A percentile compares a stretch with the other conserved stretches of the same genome.
Conservation (phyloP, 2,113 vertebrate genomes). For the Xerus inauris region DNA sequence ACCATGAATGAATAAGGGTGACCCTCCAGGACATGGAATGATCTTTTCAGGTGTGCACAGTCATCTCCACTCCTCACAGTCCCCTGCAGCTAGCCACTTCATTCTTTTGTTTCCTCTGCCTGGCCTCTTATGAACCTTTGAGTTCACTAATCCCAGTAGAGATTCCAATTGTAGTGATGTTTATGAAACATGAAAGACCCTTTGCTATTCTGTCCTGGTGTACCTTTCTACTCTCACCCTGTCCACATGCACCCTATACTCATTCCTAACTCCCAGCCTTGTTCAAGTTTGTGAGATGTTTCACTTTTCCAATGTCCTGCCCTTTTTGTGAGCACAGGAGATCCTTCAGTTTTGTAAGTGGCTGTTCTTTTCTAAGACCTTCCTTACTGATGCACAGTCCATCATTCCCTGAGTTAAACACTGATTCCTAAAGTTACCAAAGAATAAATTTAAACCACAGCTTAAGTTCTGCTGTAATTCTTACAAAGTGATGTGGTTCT, state of each 20-base stretch:
- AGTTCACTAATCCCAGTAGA: not conserved
- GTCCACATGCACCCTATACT: not conserved
- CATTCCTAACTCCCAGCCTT: not conserved
- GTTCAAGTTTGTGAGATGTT: not conserved
- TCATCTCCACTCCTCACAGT: not conserved
- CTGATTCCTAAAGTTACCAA: not conserved
- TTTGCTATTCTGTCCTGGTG: not conserved
- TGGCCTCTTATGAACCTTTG: not conserved
- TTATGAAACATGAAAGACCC: not conserved
- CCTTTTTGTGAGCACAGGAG: not conserved
- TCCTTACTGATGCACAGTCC: not conserved
- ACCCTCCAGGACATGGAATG: not conserved
- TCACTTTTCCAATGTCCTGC: not conserved
- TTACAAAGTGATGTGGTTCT: not conserved
- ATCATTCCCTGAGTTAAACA: not conserved
- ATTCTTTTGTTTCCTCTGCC: not conserved
- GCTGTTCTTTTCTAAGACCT: not conserved
- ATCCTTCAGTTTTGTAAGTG: not conserved
- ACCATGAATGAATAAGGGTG: not conserved
- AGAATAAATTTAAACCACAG: not conserved
- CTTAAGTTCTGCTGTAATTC: not conserved
- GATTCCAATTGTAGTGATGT: not conserved
- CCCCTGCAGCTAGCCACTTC: not conserved
- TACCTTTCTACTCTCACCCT: not conserved
- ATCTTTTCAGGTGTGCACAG: not conserved